phyloP scores from a whole-genome alignment of 2,888 invertebrate genomes.

The Mesochorus sp. region DNA sequence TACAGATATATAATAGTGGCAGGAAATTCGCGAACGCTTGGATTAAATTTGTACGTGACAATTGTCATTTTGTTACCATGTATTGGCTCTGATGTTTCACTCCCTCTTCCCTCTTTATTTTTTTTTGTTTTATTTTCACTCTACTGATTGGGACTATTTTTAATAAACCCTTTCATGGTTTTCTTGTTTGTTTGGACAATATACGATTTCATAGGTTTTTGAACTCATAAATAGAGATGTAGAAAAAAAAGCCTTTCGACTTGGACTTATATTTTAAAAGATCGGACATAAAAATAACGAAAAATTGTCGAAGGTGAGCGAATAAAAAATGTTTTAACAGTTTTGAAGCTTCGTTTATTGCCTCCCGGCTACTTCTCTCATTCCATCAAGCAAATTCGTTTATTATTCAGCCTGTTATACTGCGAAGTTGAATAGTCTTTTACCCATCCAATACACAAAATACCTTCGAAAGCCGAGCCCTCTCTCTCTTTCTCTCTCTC shows the following conservation, averaged over 20 bases:
- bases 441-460: not conserved
- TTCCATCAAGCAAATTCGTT: not conserved
- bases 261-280: no score
- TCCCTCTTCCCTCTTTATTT: not conserved
- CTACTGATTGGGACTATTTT: not conserved
- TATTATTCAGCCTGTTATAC: not conserved
- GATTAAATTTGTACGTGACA: constrained; percentile 11
- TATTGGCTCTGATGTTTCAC: not conserved
- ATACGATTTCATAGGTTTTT: no score
- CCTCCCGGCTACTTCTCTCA: not conserved
- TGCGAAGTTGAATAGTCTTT: not conserved
- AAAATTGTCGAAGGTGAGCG: no score
- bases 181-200: no score
- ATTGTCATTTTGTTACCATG: not conserved
- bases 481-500: not conserved
- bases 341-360: not conserved
- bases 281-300: no score
- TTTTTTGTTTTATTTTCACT: not conserved
- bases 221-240: no score
- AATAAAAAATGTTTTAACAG: not conserved
- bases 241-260: not conserved
- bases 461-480: not conserved
- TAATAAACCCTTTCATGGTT: not conserved
- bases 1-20: constrained; percentile 1
- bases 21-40: constrained; percentile 1